Conservation (phyloP, 2,888 invertebrate species). For the Strigamia maritima region DNA sequence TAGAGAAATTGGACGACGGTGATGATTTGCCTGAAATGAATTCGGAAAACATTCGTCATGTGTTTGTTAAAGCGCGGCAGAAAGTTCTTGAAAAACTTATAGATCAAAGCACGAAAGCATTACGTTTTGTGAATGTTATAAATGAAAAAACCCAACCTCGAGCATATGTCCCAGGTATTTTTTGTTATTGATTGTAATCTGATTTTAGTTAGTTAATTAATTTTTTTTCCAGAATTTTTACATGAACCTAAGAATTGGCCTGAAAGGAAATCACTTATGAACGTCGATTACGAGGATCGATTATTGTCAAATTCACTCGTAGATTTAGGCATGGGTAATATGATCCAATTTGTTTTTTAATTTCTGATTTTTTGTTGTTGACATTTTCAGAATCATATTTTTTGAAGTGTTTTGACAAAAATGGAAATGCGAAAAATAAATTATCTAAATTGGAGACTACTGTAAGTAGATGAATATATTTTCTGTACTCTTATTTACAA, state of each 20-base stretch:
- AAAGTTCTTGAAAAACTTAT: not conserved
- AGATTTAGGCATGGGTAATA: not conserved
- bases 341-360: not conserved
- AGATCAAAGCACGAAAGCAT: slow-evolving; percentile 5
- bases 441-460: not conserved
- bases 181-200: not conserved
- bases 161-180: not conserved
- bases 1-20: not conserved
- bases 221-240: not conserved
- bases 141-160: slow-evolving; percentile 9
- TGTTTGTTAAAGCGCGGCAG: not conserved
- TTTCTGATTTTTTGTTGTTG: not conserved
- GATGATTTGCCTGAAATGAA: not conserved
- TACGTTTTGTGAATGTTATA: not conserved
- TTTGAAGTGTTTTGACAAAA: slow-evolving; percentile 1
- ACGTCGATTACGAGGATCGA: not conserved
- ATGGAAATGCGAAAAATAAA: not conserved
- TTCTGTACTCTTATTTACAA: not conserved
- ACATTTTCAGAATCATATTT: not conserved
- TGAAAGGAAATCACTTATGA: not conserved
- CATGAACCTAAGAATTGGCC: not conserved
- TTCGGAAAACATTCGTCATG: not conserved
- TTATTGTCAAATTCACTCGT: not conserved
- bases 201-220: not conserved
- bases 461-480: not conserved